Percentiles rank a stretch among this genome's conserved stretches.
Conservation (phyloP, 2,797 vertebrate genomes). For the Characodon lateralis region DNA sequence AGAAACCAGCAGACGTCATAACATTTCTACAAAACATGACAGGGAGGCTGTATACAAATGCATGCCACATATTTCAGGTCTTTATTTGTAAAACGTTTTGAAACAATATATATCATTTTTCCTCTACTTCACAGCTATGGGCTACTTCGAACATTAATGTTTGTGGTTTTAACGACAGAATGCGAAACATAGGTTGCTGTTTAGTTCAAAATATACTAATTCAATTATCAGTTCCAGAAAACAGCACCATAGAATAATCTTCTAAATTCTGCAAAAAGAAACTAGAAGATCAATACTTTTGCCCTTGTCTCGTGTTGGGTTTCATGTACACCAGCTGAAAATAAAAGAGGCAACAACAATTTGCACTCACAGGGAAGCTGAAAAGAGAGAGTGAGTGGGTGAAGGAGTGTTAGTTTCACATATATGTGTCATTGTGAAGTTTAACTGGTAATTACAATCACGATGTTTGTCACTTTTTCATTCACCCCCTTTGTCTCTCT, state of each 20-base stretch:
- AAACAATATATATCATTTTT: too few relatives aligned
- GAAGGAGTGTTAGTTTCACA: slow-evolving; percentile 49
- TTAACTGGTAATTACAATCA: slow-evolving; percentile 57
- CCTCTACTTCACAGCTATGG: neutral
- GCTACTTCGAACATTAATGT: neutral
- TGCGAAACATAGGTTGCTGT: neutral
- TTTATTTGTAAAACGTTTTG: too few relatives aligned
- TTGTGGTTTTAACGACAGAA: neutral
- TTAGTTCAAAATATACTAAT: neutral
- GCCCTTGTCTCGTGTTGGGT: slow-evolving; percentile 44
- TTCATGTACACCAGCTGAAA: slow-evolving; percentile 62
- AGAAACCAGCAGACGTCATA: neutral
- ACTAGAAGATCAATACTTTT: slow-evolving; percentile 47
- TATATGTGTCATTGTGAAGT: slow-evolving; percentile 50
- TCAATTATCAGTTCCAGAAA: slow-evolving; percentile 5
- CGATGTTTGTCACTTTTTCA: slow-evolving; percentile 33
- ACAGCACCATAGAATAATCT: slow-evolving; percentile 12
- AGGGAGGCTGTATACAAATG: neutral
- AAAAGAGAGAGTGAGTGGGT: slow-evolving; percentile 8
- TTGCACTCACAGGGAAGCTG: slow-evolving; percentile 25
- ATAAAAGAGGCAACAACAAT: slow-evolving; percentile 51
- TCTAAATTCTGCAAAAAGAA: slow-evolving; percentile 22
- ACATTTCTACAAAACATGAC: neutral
- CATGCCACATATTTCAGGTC: neutral
- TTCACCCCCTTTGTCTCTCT: slow-evolving; percentile 29